These are phyloP conservation scores for Reticulitermes speratus DNA, from an alignment of 1,140 invertebrate species.

Conservation along the genomic window DNA sequence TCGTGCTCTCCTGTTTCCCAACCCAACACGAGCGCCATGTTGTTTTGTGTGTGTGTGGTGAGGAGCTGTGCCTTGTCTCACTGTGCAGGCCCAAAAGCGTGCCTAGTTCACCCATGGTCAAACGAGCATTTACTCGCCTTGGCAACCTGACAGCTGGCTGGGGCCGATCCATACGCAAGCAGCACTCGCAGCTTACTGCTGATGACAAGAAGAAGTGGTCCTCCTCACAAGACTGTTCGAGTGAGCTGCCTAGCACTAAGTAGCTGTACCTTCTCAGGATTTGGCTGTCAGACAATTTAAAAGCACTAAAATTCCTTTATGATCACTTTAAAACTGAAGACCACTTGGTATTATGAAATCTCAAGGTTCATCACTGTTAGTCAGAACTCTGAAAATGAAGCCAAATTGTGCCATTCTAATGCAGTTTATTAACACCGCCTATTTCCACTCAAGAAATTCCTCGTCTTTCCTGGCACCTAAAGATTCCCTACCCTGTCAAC, in stretches of 20 bases:
- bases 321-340: no score
- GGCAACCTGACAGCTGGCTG: slow-evolving; percentile 87
- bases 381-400: no score
- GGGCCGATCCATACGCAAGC: slow-evolving; percentile 79
- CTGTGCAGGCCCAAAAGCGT: slow-evolving; percentile 80
- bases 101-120: slow-evolving; percentile 92
- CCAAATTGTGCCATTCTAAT: no score
- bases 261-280: not conserved
- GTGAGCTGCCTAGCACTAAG: slow-evolving; percentile 52
- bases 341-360: no score
- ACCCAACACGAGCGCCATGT: slow-evolving; percentile 37
- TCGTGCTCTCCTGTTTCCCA: not conserved
- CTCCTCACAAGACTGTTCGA: slow-evolving; percentile 88
- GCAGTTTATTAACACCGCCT: no score
- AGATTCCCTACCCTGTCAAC: no score
- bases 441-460: no score
- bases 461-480: no score
- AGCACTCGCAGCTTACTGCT: slow-evolving; percentile 68
- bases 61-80: slow-evolving; percentile 29
- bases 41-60: slow-evolving; percentile 37
- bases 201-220: slow-evolving; percentile 92
- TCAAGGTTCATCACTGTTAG: no score
- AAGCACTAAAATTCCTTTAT: no score
- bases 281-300: no score
- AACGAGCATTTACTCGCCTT: slow-evolving; percentile 83